Base-by-base conservation (phyloP, 2,888 invertebrate genomes). In the Amphimallon solstitiale region DNA sequence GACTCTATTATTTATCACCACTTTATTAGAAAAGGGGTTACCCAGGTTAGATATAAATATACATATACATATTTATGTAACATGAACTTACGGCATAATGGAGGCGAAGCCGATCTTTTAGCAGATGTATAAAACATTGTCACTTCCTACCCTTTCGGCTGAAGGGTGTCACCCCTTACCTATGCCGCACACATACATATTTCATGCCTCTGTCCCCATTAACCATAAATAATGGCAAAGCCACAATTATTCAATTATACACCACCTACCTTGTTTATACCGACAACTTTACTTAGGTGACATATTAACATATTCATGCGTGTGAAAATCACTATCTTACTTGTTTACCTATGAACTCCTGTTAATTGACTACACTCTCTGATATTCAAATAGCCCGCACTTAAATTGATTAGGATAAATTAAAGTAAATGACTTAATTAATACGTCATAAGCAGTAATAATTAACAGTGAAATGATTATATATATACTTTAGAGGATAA, bases 171-270 rank as follows among this genome's bases (percentile, higher is more conserved):
- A 74, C 77, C 76, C 76, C 69, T 72, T 71, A 71, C 69, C 72
- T 73, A 70, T 72, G 73, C 73, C 68, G 71, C 73, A 69, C 73
- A 74, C 72, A 75, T 76, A 74, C 78, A 80, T 78, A 80, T 79
- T 78, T 78, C 77, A 80, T 79, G 74, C 74, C 72, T 72, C 76
- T 74, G 71, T 74, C 74, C 74, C 75, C 75, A 75, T 78, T 78
- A 76, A 74, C 75, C 67, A 72, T 76, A 75, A 79, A 76, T 78
- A 78, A 78, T 76, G 75, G 76, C 76, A 68, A 75, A 76, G 76
- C 78, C 76, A 74, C 79, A 79, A 80, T 80, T 79, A 80, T 78
- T 78, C 78, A 79, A 80, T 80, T 79, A 78, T 74, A 70, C n/a
- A n/a, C 71, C 73, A 69, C 70, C 70, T 71, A 74, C 75, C 75